Base-by-base conservation (phyloP, 2,888 invertebrate species). In the Polia nebulosa region DNA sequence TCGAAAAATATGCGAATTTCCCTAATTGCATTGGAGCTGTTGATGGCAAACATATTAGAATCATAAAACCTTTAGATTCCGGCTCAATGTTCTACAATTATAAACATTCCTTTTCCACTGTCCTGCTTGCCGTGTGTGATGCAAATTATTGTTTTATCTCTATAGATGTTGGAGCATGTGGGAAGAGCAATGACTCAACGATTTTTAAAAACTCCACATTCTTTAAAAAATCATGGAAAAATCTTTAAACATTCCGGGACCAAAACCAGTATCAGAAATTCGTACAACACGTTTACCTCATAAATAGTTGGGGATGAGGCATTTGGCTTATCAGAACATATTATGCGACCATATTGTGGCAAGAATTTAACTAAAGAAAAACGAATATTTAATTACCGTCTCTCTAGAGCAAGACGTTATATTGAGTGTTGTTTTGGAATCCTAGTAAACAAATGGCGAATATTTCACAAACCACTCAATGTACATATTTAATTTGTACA, bases 61-160 rank as follows among this genome's bases (percentile, higher is more conserved):
- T 70, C 32, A 70, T 17, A 59, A 64, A 64, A 60, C 59, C 64
- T 22, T 17, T n/a, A 4, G 70, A 71, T 71, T 61, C 60, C 8
- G 65, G 65, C 7, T 71, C 69, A 56, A 11, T 63, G 15, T 64
- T 56, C 11, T 60, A 70, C 4, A 70, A 70, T 13, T 64, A 64
- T 60, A 70, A 66, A 34, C 5, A 41, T 67, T 56, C 61, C 72
- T 69, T 83, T 72, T 58, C 61, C 3, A 71, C 51, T 47, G 66
- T 71, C 1, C 27, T 72, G 61, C n/a, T 67, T 17, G 62, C 66
- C 17, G 45, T 66, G 7, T 66, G 66, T 47, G 70, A 70, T 60
- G 49, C 34, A 44, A 64, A 70, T 41, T 41, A 56, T 56, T 56
- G 39, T 56, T 56, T 56, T 41, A 27, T 56, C 27, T 3, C 22